Percentiles rank a stretch among this genome's conserved stretches.
These are phyloP conservation scores for Myotis yumanensis DNA, from an alignment of 2,113 vertebrate species.

Conservation along the genomic window DNA sequence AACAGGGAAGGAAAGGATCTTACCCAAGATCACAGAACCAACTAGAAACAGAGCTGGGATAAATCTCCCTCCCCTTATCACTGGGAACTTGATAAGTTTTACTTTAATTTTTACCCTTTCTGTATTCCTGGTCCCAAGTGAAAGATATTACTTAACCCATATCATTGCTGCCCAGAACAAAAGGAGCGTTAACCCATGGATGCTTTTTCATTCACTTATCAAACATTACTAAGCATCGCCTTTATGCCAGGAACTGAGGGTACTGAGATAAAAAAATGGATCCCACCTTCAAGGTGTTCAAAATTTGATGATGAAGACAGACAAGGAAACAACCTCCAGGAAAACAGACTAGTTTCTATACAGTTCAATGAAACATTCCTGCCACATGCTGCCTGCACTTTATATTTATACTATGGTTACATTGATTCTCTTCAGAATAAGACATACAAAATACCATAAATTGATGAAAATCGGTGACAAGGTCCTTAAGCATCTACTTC, in stretches of 20 bases:
- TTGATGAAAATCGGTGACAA: neutral
- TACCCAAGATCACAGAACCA: neutral
- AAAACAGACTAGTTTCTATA: neutral
- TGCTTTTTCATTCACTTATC: neutral
- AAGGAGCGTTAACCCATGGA: neutral
- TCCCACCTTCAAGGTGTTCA: neutral
- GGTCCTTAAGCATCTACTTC: neutral
- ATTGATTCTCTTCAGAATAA: neutral
- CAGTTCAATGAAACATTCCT: neutral
- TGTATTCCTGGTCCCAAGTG: neutral
- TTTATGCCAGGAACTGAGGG: neutral
- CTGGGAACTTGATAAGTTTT: neutral
- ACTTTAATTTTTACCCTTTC: neutral
- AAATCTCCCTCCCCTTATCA: neutral
- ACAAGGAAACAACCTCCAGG: neutral
- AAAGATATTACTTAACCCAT: neutral
- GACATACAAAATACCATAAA: neutral
- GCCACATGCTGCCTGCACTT: neutral
- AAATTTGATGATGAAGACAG: neutral
- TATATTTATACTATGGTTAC: neutral
- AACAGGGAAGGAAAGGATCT: neutral
- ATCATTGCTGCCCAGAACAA: neutral
- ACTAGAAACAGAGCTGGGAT: neutral
- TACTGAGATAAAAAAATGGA: neutral
- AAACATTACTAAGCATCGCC: neutral